Evolutionary conservation across 2,797 vertebrate genomes (phyloP).

Genomic region (Gymnothorax javanicus): DNA sequence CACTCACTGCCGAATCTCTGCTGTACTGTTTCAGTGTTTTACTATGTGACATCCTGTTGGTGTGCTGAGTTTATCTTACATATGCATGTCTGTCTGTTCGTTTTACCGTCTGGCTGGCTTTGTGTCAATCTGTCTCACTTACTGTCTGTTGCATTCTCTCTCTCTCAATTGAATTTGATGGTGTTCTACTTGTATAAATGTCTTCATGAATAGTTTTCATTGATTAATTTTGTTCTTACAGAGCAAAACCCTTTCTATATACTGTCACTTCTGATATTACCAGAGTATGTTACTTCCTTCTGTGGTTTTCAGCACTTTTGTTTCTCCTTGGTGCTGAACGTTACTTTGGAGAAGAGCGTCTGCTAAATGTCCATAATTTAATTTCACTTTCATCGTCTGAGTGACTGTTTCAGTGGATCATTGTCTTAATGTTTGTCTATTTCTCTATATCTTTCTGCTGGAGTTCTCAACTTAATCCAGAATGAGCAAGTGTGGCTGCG

Average conservation of each 20-base stretch:
- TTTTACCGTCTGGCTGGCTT: not conserved
- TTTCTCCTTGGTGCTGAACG: no score
- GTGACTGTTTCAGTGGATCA: not conserved
- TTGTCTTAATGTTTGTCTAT: conserved; percentile 1
- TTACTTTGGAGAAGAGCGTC: no score
- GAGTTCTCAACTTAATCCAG: not conserved
- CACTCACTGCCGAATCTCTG: not conserved
- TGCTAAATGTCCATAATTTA: no score
- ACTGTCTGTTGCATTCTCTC: conserved; percentile 28
- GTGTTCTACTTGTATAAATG: no score
- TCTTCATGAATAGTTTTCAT: no score
- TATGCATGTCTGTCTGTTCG: not conserved
- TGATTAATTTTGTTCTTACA: no score
- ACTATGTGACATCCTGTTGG: not conserved
- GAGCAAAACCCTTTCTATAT: no score
- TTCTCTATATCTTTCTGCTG: not conserved
- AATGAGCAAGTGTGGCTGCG: no score
- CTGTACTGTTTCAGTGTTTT: not conserved
- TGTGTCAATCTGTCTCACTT: not conserved
- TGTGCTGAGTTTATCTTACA: no score
- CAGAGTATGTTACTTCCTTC: no score
- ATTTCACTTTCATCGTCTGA: not conserved
- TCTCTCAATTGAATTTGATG: not conserved
- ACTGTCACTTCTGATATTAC: no score
- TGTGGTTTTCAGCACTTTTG: no score